Evolutionary conservation across 2,113 vertebrate genomes (phyloP).

Genomic region (Cichladusa arquata): DNA sequence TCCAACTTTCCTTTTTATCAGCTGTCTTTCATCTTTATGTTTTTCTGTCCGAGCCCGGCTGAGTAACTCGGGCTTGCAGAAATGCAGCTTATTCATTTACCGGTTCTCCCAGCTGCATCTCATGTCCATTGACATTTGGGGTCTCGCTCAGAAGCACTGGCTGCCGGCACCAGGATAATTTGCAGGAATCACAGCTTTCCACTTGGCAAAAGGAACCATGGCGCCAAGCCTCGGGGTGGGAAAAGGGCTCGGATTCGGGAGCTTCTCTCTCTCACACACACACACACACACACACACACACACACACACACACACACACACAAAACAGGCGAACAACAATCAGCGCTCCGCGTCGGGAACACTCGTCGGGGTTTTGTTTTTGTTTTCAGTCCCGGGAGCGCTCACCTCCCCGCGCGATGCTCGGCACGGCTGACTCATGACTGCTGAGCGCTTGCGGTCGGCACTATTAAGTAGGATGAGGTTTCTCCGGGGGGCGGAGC

Average conservation of each 20-base stretch:
- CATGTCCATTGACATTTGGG: background rate
- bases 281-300: background rate
- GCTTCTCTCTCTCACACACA: background rate
- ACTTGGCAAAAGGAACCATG: background rate
- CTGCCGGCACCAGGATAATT: background rate
- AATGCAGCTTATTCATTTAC: background rate
- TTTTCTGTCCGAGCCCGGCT: background rate
- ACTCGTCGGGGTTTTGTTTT: background rate
- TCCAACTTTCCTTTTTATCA: constrained; percentile 11
- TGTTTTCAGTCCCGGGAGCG: background rate
- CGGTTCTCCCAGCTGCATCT: background rate
- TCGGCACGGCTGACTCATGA: background rate
- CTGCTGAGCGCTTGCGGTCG: background rate
- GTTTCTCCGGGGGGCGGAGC: background rate
- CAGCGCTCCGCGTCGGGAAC: background rate
- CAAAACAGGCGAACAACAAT: accelerated
- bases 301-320: too few species aligned
- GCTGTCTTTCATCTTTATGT: background rate
- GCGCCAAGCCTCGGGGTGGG: background rate
- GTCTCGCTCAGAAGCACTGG: background rate
- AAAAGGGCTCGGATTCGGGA: background rate
- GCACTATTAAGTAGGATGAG: background rate
- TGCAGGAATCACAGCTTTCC: background rate
- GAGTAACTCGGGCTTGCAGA: background rate
- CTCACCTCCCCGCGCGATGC: background rate